Evolutionary conservation across 2,888 invertebrate genomes (phyloP), one percentile per base, ranked within the genome.

Genomic region (Temnothorax ravouxi): DNA sequence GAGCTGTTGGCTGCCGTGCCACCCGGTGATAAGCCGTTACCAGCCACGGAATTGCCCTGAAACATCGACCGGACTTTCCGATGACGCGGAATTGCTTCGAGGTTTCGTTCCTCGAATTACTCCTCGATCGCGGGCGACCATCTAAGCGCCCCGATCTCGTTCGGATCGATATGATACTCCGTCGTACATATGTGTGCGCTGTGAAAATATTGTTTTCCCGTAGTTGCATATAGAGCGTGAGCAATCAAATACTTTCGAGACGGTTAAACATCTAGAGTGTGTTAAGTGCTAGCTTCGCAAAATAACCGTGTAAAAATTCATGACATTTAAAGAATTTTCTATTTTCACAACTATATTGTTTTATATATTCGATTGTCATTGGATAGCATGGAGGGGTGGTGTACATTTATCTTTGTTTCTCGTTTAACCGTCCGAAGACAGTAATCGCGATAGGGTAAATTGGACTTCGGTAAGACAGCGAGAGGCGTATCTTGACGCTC

Each of bases 11-110:
- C 87, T 91, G 87, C 88, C 92, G 91, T 92, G 91, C 91, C 91
- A 92, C 89, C 91, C 92, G 90, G 91, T 92, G 91, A 92, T 92
- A 91, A 92, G 90, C 90, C 91, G 89, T 89, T 88, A 88, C 87
- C 88, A 89, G 85, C 88, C 88, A 88, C 87, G 87, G 91, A 91
- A 92, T 91, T 92, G 89, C 92, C 92, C 84, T 86, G 87, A 88
- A 88, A 92, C 88, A 91, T 91, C 90, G 90, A 87, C 88, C 88
- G 91, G 88, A 90, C 92, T 91, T 88, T 86, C 89, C 87, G 90
- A 88, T 87, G 90, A 88, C 90, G 84, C 85, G 84, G 80, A 91
- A 91, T 91, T 84, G 85, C 91, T 79, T 79, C 71, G 88, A 72
- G 83, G 79, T 85, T 86, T 88, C 89, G 88, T 90, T 88, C 90